phyloP scores from a whole-genome alignment of 2,888 invertebrate genomes.

The Pemphredon lugubris region DNA sequence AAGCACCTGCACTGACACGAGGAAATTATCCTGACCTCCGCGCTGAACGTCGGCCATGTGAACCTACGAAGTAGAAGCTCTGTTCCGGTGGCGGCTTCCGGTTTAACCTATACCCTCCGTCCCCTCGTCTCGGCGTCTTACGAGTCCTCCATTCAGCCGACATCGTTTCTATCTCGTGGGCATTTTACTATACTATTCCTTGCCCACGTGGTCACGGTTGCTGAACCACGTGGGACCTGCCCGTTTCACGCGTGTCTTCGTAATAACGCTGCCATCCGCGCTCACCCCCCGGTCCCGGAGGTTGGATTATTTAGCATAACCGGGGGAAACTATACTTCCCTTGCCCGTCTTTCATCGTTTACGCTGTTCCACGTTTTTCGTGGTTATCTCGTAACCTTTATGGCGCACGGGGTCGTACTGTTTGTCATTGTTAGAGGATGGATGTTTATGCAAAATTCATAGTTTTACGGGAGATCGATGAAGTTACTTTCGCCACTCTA shows the following conservation, averaged over 20 bases:
- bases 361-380: not conserved
- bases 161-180: constrained; percentile 57
- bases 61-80: constrained; percentile 72
- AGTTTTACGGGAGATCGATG: no score
- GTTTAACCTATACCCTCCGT: constrained; percentile 62
- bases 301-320: constrained; percentile 11
- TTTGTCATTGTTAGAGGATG: no score
- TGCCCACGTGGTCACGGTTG: constrained; percentile 78
- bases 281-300: constrained; percentile 55
- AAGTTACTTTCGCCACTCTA: no score
- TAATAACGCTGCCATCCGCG: constrained; percentile 45
- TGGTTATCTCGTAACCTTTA: not conserved
- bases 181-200: constrained; percentile 70
- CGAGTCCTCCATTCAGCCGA: constrained; percentile 67
- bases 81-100: constrained; percentile 78
- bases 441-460: no score
- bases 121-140: constrained; percentile 22
- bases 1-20: constrained; percentile 70
- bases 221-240: constrained; percentile 78
- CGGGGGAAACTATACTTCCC: constrained; percentile 3
- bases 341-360: not conserved
- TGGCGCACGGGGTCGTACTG: no score
- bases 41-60: constrained; percentile 70
- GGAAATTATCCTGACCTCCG: constrained; percentile 76
- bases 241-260: constrained; percentile 65